phyloP scores from a whole-genome alignment of 2,888 invertebrate species.

The Acronicta leporina region DNA sequence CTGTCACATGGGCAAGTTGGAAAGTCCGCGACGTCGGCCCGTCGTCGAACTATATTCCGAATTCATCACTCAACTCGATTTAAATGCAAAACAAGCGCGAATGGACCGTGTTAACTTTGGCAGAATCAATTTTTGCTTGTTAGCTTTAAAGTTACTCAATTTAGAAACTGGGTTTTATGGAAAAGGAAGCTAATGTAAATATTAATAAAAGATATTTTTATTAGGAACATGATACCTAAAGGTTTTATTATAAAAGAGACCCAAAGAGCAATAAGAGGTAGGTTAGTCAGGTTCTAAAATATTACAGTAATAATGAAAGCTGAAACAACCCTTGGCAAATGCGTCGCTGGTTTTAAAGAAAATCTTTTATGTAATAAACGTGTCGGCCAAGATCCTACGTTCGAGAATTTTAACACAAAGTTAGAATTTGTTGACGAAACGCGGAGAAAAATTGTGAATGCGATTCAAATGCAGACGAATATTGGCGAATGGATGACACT shows the following conservation, averaged over 20 bases:
- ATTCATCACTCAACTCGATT: conserved; percentile 63
- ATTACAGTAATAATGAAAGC: conserved; percentile 26
- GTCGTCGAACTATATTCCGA: conserved; percentile 48
- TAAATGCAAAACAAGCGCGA: conserved; percentile 60
- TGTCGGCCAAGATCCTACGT: conserved; percentile 7
- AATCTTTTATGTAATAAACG: conserved; percentile 31
- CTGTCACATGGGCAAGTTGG: conserved; percentile 52
- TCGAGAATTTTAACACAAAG: conserved; percentile 17
- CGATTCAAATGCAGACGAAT: conserved; percentile 40
- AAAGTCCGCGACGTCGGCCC: conserved; percentile 54
- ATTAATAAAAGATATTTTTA: too few relatives aligned
- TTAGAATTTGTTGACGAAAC: conserved; percentile 28
- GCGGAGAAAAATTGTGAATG: conserved; percentile 30
- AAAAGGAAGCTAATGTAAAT: too few relatives aligned
- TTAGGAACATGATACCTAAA: neutral
- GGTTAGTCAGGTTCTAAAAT: conserved; percentile 19
- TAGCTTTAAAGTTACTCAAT: neutral
- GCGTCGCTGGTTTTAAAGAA: conserved; percentile 9
- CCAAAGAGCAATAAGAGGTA: conserved; percentile 16
- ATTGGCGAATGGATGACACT: conserved; percentile 40
- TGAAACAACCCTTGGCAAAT: conserved; percentile 15
- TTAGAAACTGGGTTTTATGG: too few relatives aligned
- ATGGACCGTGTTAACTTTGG: conserved; percentile 24
- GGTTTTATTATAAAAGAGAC: conserved; percentile 10
- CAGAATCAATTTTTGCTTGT: conserved; percentile 18